A percentile compares a stretch with the other conserved stretches of the same genome.
These are phyloP conservation scores for Dinoponera quadriceps DNA, from an alignment of 1,140 invertebrate species.

Conservation along the genomic window DNA sequence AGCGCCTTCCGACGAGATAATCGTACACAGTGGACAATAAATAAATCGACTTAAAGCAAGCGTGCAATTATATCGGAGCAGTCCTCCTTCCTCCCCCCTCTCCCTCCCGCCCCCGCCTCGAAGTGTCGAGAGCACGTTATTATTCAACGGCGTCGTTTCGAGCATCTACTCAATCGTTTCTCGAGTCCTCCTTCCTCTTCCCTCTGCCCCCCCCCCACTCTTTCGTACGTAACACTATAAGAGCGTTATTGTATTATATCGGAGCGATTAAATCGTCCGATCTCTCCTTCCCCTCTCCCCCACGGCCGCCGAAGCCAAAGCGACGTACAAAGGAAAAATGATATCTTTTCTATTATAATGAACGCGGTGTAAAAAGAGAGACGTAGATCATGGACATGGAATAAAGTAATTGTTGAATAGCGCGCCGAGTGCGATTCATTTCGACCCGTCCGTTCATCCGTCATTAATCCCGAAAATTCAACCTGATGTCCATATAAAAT, in stretches of 20 bases:
- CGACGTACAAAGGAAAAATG: conserved; percentile 33
- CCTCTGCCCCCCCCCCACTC: not conserved
- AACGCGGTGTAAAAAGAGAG: not conserved
- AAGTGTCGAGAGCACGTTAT: conserved; percentile 36
- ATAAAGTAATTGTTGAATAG: conserved; percentile 59
- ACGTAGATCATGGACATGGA: conserved; percentile 27
- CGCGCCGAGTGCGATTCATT: conserved; percentile 38
- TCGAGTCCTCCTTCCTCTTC: not conserved
- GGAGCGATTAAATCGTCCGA: conserved; percentile 29
- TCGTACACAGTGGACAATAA: conserved; percentile 70
- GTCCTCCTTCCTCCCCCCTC: too few species aligned
- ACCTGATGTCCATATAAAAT: not conserved
- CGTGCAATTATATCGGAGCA: conserved; percentile 39
- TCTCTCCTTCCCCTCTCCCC: too few species aligned
- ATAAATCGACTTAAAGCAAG: conserved; percentile 65
- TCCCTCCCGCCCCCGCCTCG: too few species aligned
- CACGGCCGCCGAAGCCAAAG: conserved; percentile 11
- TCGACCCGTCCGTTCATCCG: conserved; percentile 8
- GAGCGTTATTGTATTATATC: conserved; percentile 24
- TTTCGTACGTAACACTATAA: conserved; percentile 24
- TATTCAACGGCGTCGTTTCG: too few species aligned
- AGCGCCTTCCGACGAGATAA: conserved; percentile 35
- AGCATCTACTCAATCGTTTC: conserved; percentile 7
- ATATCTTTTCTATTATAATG: conserved; percentile 58
- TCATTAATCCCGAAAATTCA: conserved; percentile 10